These are phyloP conservation scores for Carapus acus DNA, from an alignment of 2,797 vertebrate genomes.

Conservation along the genomic window DNA sequence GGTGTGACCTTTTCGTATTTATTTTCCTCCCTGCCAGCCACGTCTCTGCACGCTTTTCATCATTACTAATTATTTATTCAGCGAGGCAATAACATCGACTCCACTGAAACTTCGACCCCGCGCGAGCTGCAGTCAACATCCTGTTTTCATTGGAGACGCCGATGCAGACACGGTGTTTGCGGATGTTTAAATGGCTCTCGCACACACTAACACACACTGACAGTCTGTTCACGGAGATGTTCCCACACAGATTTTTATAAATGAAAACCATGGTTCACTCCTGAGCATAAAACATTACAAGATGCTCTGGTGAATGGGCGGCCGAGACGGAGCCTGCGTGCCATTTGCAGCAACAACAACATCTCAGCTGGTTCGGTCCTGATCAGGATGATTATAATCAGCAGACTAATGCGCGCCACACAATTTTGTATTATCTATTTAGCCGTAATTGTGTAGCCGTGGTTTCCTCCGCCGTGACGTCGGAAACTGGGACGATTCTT, in stretches of 20 bases:
- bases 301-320: neutral
- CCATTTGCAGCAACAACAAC: neutral
- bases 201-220: neutral
- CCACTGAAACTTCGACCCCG: neutral
- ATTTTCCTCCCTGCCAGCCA: neutral
- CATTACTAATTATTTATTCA: too few relatives aligned
- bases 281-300: neutral
- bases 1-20: neutral
- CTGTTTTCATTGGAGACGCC: too few relatives aligned
- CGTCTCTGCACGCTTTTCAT: neutral
- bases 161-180: too few relatives aligned
- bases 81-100: too few relatives aligned
- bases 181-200: too few relatives aligned
- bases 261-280: neutral
- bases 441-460: neutral
- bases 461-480: slow-evolving; percentile 13
- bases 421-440: neutral
- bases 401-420: neutral
- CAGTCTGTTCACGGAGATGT: neutral
- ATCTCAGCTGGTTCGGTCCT: neutral
- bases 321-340: neutral
- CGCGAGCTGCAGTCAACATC: neutral
- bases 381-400: neutral
- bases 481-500: slow-evolving; percentile 14
- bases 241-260: too few relatives aligned